These are phyloP conservation scores for Plutella xylostella DNA, from an alignment of 2,888 invertebrate species.

Conservation along the genomic window DNA sequence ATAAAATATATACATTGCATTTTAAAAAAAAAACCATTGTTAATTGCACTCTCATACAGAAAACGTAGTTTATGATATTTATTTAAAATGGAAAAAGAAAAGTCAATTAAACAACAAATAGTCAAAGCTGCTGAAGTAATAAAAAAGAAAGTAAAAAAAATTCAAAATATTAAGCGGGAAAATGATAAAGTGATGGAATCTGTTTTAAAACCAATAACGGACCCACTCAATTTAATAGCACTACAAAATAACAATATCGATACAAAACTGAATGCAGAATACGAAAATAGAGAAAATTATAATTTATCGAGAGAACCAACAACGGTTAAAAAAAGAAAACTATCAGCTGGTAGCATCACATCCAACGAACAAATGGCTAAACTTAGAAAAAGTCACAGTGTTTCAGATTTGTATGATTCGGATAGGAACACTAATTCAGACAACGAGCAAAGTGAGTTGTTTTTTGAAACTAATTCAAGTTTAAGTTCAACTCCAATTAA, in stretches of 20 bases:
- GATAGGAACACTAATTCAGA: not conserved
- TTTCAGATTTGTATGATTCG: not conserved
- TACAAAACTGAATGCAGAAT: not conserved
- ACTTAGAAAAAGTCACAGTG: not conserved
- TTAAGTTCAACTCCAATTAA: slow-evolving; percentile 8
- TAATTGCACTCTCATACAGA: not conserved
- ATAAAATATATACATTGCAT: not conserved
- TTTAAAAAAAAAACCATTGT: too few species aligned
- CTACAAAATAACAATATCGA: not conserved
- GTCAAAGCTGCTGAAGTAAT: not conserved
- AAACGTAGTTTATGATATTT: not conserved
- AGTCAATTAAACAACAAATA: not conserved
- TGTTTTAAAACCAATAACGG: slow-evolving; percentile 2
- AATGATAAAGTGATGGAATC: not conserved
- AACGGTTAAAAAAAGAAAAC: not conserved
- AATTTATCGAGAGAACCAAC: not conserved
- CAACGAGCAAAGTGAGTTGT: not conserved
- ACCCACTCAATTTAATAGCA: not conserved
- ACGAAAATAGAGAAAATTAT: not conserved
- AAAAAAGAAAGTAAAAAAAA: not conserved
- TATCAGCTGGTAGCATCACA: not conserved
- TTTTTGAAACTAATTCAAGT: not conserved
- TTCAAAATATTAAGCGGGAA: not conserved
- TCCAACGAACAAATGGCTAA: too few species aligned
- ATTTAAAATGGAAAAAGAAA: not conserved